Base-by-base conservation (phyloP, 2,888 invertebrate species). In the Abrostola tripartita region DNA sequence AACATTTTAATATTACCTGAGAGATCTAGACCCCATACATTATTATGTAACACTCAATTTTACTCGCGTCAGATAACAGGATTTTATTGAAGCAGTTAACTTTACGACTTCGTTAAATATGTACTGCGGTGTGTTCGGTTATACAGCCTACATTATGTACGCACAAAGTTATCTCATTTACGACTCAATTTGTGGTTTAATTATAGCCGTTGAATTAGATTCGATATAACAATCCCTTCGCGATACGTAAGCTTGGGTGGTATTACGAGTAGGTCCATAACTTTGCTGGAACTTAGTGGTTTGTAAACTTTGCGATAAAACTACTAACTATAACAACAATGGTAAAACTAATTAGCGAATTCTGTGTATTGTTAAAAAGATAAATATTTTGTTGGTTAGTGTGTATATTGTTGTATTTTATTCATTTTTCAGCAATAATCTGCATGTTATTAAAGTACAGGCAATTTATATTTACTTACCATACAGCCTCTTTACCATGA, bases 41-140 rank as follows among this genome's bases (percentile, higher is more conserved):
- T 78, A 76, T 76, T 62, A 76, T 74, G 74, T 76, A 79, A 79
- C 84, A 84, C 83, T 88, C 78, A 88, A 88, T 87, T 90, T 88
- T 81, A 88, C 85, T 80, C 82, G 83, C 84, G 84, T 84, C 83
- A 83, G 88, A 89, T 90, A 88, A 84, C 85, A 70, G 76, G 75
- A 85, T 88, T 90, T 91, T 89, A 90, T 85, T 83, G 73, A 74
- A 72, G 82, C 76, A 81, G 87, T 86, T 85, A 87, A 87, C 77
- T 90, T 91, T 90, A 91, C 76, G 81, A 81, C 75, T 74, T 66
- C 75, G 79, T 85, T 83, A 87, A 87, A 85, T 85, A 84, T 84
- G 73, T 79, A 72, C 66, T 50, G 62, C 40, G 72, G 64, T 76
- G 65, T 74, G 68, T 76, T 65, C 62, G 53, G 64, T 61, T 65